Percentiles rank a stretch among this genome's conserved stretches.
phyloP scores from a whole-genome alignment of 1,140 invertebrate genomes.

The Wasmannia auropunctata region DNA sequence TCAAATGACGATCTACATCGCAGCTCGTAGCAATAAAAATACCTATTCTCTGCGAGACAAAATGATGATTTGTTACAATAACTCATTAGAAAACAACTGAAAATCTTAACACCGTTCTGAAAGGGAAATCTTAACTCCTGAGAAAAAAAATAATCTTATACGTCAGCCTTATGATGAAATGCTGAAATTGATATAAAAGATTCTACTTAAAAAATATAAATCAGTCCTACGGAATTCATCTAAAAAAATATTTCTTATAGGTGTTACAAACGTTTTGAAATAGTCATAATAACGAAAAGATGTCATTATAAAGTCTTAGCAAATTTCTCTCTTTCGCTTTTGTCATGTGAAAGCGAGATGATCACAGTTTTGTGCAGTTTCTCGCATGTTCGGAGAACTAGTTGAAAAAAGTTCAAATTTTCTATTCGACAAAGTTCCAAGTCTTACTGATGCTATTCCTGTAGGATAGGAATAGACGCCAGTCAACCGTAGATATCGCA shows the following conservation, averaged over 20 bases:
- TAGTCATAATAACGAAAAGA: background rate
- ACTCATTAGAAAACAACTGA: background rate
- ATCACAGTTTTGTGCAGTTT: background rate
- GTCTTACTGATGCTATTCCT: background rate
- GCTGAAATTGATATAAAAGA: background rate
- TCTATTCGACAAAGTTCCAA: conserved; percentile 2
- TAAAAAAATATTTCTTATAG: background rate
- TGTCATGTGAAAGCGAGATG: background rate
- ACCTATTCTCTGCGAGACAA: background rate
- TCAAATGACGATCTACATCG: background rate
- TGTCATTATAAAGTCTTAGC: background rate
- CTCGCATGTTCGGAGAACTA: background rate
- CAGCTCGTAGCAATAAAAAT: background rate
- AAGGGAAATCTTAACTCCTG: too few species aligned
- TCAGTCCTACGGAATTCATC: background rate
- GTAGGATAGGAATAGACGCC: background rate
- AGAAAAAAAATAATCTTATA: background rate
- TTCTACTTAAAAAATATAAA: background rate
- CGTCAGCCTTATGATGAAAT: background rate
- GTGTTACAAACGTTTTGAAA: background rate
- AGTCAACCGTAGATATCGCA: conserved; percentile 40
- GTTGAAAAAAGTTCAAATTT: conserved; percentile 9
- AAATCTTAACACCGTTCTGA: background rate
- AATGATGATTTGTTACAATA: background rate
- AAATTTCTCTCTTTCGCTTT: background rate